Conservation (phyloP, 2,797 vertebrate genomes). For the Sarcophilus harrisii region DNA sequence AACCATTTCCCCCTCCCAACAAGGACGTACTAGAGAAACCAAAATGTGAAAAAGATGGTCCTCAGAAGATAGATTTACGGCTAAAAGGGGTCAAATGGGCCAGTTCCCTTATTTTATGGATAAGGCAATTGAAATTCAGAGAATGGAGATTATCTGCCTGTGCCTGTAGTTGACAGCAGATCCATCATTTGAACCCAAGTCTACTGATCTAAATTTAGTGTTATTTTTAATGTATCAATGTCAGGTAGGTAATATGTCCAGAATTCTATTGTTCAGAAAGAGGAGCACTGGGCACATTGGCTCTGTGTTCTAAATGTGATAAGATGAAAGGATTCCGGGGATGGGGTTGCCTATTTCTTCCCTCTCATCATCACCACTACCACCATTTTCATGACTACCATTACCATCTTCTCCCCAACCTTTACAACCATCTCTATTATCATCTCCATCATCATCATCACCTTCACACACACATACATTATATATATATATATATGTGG, state of each 20-base stretch:
- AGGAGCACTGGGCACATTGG: not conserved
- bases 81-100: not conserved
- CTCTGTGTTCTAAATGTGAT: not conserved
- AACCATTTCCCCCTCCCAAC: not conserved
- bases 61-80: not conserved
- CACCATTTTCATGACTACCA: not conserved
- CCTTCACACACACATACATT: too few relatives aligned
- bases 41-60: not conserved
- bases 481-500: too few relatives aligned
- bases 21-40: not conserved
- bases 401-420: too few relatives aligned
- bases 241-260: not conserved
- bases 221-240: not conserved
- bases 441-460: too few relatives aligned
- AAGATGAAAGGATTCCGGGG: not conserved
- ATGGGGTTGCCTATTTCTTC: not conserved
- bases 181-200: not conserved
- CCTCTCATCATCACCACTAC: not conserved
- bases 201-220: not conserved
- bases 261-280: not conserved
- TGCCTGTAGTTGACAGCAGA: not conserved
- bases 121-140: not conserved
- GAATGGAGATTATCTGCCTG: not conserved
- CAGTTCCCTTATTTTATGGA: not conserved
- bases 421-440: too few relatives aligned